Evolutionary conservation across 2,797 vertebrate genomes (phyloP), one percentile per base, ranked within the genome.

Genomic region (Myioborus miniatus): DNA sequence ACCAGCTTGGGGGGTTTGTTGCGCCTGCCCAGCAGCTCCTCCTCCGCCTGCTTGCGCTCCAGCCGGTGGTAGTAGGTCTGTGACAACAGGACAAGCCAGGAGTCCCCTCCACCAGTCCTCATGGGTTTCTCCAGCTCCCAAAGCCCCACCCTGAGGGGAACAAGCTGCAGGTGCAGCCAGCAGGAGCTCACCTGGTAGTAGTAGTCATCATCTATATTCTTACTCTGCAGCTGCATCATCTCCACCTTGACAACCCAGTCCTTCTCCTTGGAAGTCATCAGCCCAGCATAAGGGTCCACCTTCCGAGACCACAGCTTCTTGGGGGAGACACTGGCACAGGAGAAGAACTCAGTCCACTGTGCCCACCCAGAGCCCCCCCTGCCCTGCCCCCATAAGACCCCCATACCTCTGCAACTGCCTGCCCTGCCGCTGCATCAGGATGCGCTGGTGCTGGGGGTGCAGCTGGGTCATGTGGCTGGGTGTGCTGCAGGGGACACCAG

Each of bases 211-310:
- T 98, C 98, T 1, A 98, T 98, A 62, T 99, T 99, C 94, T 99
- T 98, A 22, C 99, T 99, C 97, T 99, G 99, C 88, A 99, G 98
- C 97, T 99, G 99, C 62, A 99, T 99, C 99, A 99, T 99, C 94
- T 99, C 98, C 84, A 99, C 98, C 87, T 98, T 98, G 65, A 98
- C 97, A 49, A 99, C 99, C 99, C 99, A 99, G 75, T 99, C 99
- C 97, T 99, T 99, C 94, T 99, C 99, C 96, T 99, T 99, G 27
- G 76, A 90, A 0, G 98, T 98, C 99, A 99, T 99, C 68, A 99
- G 96, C 62, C 98, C 98, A 49, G 98, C 98, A 44, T 98, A 99
- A 32, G 98, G 97, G 85, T 99, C 99, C 90, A 93, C 98, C 81
- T 98, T 96, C 46, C 56, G 93, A 58, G 98, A 97, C 77, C 96